Evolutionary conservation across 2,797 vertebrate genomes (phyloP).

Genomic region (Atherinosoma microstoma): DNA sequence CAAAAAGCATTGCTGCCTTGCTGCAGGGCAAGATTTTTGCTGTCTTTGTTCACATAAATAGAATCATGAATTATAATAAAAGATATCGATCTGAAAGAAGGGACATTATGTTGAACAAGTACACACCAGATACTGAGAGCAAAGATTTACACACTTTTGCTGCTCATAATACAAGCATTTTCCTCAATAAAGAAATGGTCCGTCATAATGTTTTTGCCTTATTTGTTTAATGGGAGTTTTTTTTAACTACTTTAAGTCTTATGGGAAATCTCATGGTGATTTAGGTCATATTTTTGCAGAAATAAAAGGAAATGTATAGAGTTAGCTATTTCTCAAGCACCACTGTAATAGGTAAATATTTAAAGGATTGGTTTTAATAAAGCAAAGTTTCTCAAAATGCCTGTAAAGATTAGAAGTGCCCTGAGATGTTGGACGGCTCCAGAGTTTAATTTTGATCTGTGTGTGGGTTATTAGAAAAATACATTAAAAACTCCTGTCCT

Average conservation of each 20-base stretch:
- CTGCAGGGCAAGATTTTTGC: too few relatives aligned
- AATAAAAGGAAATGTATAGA: neutral
- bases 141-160: neutral
- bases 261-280: neutral
- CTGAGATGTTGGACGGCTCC: neutral
- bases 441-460: slow-evolving; percentile 12
- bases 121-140: too few relatives aligned
- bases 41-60: neutral
- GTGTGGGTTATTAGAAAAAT: slow-evolving; percentile 12
- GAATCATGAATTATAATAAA: neutral
- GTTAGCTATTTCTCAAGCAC: neutral
- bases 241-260: neutral
- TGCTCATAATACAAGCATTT: too few relatives aligned
- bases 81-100: neutral
- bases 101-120: too few relatives aligned
- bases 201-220: neutral
- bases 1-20: too few relatives aligned
- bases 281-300: neutral
- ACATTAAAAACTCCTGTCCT: slow-evolving; percentile 22
- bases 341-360: neutral
- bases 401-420: neutral
- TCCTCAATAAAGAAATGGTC: neutral
- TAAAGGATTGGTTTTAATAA: neutral
- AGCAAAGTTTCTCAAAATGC: neutral
- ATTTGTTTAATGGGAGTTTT: neutral